Evolutionary conservation across 2,113 vertebrate species (phyloP).

Genomic region (Cynopterus brachyotis): DNA sequence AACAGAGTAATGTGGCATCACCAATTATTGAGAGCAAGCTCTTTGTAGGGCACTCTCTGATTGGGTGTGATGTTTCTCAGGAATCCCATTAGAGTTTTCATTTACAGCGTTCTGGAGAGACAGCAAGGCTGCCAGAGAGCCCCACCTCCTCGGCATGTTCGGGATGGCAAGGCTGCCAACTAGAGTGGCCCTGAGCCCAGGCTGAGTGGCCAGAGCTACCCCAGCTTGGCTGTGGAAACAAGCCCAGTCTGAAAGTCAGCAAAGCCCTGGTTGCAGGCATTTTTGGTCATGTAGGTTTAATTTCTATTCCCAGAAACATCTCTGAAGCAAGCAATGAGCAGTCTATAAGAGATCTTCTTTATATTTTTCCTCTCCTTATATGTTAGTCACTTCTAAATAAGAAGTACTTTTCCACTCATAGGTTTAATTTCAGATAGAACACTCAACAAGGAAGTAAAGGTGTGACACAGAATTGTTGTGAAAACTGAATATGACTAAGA

Average conservation of each 20-base stretch:
- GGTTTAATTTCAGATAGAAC: not conserved
- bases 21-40: not conserved
- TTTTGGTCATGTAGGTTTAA: not conserved
- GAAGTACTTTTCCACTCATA: not conserved
- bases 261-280: not conserved
- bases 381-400: not conserved
- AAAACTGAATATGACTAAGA: not conserved
- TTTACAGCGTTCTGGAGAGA: not conserved
- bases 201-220: not conserved
- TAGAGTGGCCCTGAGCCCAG: not conserved
- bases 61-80: not conserved
- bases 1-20: not conserved
- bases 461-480: not conserved
- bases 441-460: not conserved
- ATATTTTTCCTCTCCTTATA: not conserved
- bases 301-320: slow-evolving; percentile 42
- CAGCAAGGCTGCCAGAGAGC: not conserved
- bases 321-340: not conserved
- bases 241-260: not conserved
- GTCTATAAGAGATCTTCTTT: not conserved
- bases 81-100: not conserved
- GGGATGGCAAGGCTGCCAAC: not conserved
- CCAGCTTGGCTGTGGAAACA: not conserved
- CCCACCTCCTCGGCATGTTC: not conserved
- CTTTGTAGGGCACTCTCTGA: not conserved